A percentile compares a stretch with the other conserved stretches of the same genome.
Evolutionary conservation across 2,888 invertebrate genomes (phyloP).

Genomic region (Elgonia sp.): DNA sequence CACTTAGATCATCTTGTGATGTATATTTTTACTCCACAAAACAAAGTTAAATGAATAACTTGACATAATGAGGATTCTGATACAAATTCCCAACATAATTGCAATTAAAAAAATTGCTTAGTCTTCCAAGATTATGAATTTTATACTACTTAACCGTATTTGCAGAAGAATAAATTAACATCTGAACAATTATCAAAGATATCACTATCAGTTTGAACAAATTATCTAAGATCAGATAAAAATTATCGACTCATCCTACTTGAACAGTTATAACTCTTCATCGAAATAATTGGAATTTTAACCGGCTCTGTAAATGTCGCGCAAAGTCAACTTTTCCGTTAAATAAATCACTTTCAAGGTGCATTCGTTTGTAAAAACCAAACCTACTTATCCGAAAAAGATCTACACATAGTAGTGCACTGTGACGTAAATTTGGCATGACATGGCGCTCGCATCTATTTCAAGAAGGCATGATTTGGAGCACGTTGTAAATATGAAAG

Average conservation of each 20-base stretch:
- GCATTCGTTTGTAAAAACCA: constrained; percentile 33
- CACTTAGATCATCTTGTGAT: constrained; percentile 7
- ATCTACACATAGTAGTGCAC: constrained; percentile 28
- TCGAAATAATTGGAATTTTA: background rate
- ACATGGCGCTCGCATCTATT: constrained; percentile 66
- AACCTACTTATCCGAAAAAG: constrained; percentile 50
- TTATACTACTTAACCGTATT: no score
- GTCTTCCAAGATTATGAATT: no score
- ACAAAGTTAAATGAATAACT: background rate
- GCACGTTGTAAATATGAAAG: constrained; percentile 68
- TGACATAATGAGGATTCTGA: background rate
- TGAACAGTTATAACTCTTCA: no score
- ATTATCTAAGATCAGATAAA: no score
- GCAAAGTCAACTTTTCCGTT: background rate
- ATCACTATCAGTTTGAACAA: no score
- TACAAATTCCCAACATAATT: no score
- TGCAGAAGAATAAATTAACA: no score
- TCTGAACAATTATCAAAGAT: no score
- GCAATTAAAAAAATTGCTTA: no score
- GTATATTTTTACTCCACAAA: constrained; percentile 25
- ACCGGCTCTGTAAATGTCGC: constrained; percentile 2
- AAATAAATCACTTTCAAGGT: constrained; percentile 29
- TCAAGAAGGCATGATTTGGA: constrained; percentile 67
- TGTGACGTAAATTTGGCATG: constrained; percentile 70
- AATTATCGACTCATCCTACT: no score